These are phyloP conservation scores for Ceratina calcarata DNA, from an alignment of 1,140 invertebrate genomes.

Conservation along the genomic window DNA sequence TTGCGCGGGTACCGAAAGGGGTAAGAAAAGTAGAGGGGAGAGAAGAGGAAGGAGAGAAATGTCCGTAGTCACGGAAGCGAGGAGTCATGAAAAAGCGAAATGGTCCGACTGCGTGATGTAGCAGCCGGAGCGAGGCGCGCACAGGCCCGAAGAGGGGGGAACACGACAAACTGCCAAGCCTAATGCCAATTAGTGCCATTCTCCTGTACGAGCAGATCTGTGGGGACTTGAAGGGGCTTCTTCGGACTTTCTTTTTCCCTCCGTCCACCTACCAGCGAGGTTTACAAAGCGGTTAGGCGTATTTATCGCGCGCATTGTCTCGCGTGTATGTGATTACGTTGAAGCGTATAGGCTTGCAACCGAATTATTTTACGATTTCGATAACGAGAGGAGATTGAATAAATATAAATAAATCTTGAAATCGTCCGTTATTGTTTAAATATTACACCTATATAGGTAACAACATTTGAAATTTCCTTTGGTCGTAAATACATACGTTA, in stretches of 20 bases:
- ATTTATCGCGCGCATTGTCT: constrained; percentile 63
- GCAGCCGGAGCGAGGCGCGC: constrained; percentile 30
- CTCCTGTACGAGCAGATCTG: constrained; percentile 63
- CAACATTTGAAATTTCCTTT: too few species aligned
- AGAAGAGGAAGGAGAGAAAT: constrained; percentile 34
- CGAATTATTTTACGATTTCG: too few species aligned
- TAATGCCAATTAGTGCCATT: constrained; percentile 81
- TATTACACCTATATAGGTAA: too few species aligned
- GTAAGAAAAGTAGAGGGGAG: neutral
- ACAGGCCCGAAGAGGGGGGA: constrained; percentile 20
- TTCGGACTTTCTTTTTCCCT: constrained; percentile 50
- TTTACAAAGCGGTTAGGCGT: constrained; percentile 67
- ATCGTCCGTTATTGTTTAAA: too few species aligned
- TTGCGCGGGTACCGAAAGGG: constrained; percentile 25
- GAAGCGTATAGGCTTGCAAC: too few species aligned
- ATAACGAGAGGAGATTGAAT: too few species aligned
- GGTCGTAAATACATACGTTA: too few species aligned
- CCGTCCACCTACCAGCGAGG: constrained; percentile 37
- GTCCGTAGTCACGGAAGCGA: constrained; percentile 51
- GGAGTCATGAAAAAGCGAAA: neutral
- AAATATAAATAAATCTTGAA: too few species aligned
- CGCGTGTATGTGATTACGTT: too few species aligned
- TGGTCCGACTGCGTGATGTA: constrained; percentile 20
- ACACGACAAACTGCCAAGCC: constrained; percentile 77
- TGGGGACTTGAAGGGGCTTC: constrained; percentile 59